Evolutionary conservation across 2,113 vertebrate species (phyloP).

Genomic region (Pluvialis apricaria): DNA sequence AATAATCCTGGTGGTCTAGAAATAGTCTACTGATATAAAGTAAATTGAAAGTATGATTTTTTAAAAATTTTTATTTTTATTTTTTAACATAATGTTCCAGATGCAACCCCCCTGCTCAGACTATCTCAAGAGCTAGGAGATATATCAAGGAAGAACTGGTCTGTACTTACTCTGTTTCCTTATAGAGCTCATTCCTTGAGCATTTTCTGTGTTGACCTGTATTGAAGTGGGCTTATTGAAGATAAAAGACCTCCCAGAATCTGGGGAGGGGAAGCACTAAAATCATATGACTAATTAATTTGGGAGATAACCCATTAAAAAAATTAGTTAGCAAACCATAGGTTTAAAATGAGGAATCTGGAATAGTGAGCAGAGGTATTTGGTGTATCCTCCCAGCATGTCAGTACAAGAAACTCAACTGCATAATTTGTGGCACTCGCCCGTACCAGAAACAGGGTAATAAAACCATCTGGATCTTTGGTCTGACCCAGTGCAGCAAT

Average conservation of each 20-base stretch:
- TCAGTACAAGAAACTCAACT: background rate
- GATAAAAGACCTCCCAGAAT: background rate
- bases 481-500: background rate
- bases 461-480: background rate
- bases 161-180: background rate
- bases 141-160: background rate
- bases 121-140: background rate
- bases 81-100: background rate
- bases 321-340: background rate
- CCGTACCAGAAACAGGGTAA: background rate
- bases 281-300: background rate
- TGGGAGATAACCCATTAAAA: background rate
- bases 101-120: background rate
- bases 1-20: background rate
- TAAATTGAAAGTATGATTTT: background rate
- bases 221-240: background rate
- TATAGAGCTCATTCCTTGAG: background rate
- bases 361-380: background rate
- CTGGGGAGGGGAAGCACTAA: background rate
- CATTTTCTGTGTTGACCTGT: background rate
- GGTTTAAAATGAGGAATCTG: background rate
- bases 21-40: background rate
- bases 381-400: accelerated
- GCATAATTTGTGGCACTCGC: accelerated
- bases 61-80: accelerated